Base-by-base conservation (phyloP, 2,888 invertebrate genomes). In the Thereva unica region DNA sequence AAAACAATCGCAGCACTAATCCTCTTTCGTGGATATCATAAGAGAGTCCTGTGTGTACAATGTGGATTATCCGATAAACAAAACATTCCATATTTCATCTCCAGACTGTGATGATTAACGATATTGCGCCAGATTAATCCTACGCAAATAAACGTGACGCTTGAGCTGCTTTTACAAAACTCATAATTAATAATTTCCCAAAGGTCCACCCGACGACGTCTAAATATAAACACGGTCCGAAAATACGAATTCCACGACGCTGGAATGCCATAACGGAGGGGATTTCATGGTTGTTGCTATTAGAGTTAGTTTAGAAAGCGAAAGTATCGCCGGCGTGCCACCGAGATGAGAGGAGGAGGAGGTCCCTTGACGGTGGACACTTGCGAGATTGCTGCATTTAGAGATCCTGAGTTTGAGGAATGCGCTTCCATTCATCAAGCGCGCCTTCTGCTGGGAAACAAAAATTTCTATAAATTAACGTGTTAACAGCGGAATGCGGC, bases 391-490 rank as follows among this genome's bases (percentile, higher is more conserved):
- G 23, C 23, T 23, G 23, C 23, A 23, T 23, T 23, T 23, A 23
- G 23, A 23, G 23, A 23, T 23, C 23, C 23, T 23, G 23, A 23
- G 23, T 23, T 23, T 23, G 34, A 50, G 52, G 42, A 50, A 50
- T 65, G 47, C 44, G 38, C 8, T 23, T 40, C 37, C 42, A 55
- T 47, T 65, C 66, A 49, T 57, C 66, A 57, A 6, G 49, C 34
- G 47, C 63, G 40, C 50, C 12, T 44, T 65, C 54, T 12, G 50
- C 42, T 56, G 42, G 41, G 34, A 37, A 59, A 47, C 45, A 41
- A 52, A 61, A 53, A 54, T 61, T 61, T 61, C 57, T 56, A 54
- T 52, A 57, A 66, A 66, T 66, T 66, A 57, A 38, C 50, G 49
- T 37, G 52, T 50, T 50, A 49, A n/a, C 40, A 9, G 57, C 8